Evolutionary conservation across 2,797 vertebrate species (phyloP).

Genomic region (Phoebastria nigripes): DNA sequence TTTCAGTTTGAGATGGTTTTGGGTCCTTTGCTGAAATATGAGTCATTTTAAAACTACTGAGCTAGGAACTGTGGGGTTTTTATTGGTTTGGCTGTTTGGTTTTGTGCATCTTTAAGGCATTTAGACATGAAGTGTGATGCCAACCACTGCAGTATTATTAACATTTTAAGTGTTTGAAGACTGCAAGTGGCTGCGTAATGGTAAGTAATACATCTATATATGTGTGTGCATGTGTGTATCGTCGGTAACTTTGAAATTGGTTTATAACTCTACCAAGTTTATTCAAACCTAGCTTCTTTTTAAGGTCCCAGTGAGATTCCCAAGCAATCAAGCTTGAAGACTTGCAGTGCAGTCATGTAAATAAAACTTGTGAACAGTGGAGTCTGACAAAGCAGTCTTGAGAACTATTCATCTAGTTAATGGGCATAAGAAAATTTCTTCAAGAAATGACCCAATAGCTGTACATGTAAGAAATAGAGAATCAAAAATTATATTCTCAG

Average conservation of each 20-base stretch:
- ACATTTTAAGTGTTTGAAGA: conserved; percentile 4
- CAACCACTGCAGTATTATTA: not conserved
- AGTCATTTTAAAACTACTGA: conserved; percentile 11
- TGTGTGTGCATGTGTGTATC: not conserved
- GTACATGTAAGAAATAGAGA: not conserved
- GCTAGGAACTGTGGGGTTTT: not conserved
- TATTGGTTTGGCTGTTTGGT: not conserved
- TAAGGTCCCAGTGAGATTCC: not conserved
- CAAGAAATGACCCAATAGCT: not conserved
- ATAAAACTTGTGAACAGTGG: not conserved
- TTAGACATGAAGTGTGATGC: not conserved
- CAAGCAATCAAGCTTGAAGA: conserved; percentile 1
- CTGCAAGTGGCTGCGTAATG: not conserved
- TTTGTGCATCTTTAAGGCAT: conserved; percentile 43
- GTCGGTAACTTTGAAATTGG: not conserved
- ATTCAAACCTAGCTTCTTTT: not conserved
- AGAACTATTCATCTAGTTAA: not conserved
- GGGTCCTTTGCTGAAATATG: not conserved
- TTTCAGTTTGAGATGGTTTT: not conserved
- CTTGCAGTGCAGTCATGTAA: not conserved
- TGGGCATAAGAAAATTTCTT: not conserved
- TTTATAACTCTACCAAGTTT: not conserved
- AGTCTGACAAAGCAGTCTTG: not conserved
- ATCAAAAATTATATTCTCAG: not conserved
- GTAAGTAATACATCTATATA: not conserved